phyloP scores from a whole-genome alignment of 2,113 vertebrate species.

The Carlito syrichta region DNA sequence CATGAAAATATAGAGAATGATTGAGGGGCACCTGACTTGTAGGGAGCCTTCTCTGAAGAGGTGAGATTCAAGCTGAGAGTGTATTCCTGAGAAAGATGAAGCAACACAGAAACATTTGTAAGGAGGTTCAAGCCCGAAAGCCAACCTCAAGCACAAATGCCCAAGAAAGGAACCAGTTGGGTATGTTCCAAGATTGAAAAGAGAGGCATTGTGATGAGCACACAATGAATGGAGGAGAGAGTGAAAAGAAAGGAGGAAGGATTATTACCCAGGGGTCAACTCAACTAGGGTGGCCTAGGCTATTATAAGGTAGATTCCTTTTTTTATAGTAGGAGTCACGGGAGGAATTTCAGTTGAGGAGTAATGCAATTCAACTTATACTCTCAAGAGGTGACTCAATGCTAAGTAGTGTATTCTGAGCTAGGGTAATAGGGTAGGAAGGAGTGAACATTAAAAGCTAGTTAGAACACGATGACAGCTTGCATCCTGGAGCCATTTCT shows the following conservation, averaged over 20 bases:
- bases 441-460: not conserved
- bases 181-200: not conserved
- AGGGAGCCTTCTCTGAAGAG: not conserved
- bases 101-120: not conserved
- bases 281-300: not conserved
- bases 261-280: not conserved
- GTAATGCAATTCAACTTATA: not conserved
- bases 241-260: not conserved
- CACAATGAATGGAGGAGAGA: not conserved
- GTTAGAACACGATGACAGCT: not conserved
- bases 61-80: not conserved
- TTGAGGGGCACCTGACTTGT: not conserved
- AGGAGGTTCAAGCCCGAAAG: not conserved
- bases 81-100: not conserved
- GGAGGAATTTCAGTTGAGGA: not conserved
- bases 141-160: not conserved
- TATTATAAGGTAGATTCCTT: not conserved
- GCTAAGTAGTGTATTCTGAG: not conserved
- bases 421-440: not conserved
- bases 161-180: not conserved
- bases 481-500: not conserved
- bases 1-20: not conserved
- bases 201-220: not conserved
- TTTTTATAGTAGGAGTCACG: not conserved
- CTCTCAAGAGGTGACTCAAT: not conserved